These are phyloP conservation scores for Priocnemis perturbator DNA, from an alignment of 2,888 invertebrate genomes.

Conservation along the genomic window DNA sequence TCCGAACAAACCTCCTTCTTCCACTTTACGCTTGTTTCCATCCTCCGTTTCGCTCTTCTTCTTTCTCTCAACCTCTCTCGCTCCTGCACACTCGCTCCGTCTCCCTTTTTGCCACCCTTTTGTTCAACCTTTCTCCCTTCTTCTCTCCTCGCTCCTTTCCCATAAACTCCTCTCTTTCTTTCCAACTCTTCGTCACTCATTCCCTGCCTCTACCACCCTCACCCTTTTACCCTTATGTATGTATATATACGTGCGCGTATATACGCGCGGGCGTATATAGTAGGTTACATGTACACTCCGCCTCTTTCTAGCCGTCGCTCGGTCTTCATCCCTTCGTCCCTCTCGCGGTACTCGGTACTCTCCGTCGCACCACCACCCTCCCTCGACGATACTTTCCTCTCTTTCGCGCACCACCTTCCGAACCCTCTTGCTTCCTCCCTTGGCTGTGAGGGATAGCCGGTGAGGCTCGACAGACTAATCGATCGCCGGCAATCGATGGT, in stretches of 20 bases:
- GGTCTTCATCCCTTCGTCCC: slow-evolving; percentile 13
- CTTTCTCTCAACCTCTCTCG: background rate
- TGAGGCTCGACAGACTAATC: slow-evolving; percentile 38
- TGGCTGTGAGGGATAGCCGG: slow-evolving; percentile 18
- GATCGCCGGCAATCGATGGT: slow-evolving; percentile 45
- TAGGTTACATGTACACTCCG: background rate
- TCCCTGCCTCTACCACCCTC: slow-evolving; percentile 21
- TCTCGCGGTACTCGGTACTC: slow-evolving; percentile 3
- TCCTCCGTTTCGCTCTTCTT: slow-evolving; percentile 3
- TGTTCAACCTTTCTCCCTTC: slow-evolving; percentile 6
- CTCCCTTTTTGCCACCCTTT: slow-evolving; percentile 1
- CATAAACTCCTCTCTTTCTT: background rate
- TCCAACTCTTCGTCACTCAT: background rate
- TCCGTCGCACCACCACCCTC: background rate
- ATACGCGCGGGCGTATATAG: no score
- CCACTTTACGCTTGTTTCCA: slow-evolving; percentile 36
- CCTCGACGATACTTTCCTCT: background rate
- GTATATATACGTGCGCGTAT: no score
- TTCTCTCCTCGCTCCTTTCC: slow-evolving; percentile 17
- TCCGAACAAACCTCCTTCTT: slow-evolving; percentile 25
- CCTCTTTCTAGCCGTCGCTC: slow-evolving; percentile 45
- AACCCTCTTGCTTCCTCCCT: slow-evolving; percentile 14
- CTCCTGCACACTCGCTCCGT: slow-evolving; percentile 4
- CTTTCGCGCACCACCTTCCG: slow-evolving; percentile 7
- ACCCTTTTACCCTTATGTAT: no score